These are phyloP conservation scores for Callyntrura guangdongensis DNA, from an alignment of 2,888 invertebrate species.

Conservation along the genomic window DNA sequence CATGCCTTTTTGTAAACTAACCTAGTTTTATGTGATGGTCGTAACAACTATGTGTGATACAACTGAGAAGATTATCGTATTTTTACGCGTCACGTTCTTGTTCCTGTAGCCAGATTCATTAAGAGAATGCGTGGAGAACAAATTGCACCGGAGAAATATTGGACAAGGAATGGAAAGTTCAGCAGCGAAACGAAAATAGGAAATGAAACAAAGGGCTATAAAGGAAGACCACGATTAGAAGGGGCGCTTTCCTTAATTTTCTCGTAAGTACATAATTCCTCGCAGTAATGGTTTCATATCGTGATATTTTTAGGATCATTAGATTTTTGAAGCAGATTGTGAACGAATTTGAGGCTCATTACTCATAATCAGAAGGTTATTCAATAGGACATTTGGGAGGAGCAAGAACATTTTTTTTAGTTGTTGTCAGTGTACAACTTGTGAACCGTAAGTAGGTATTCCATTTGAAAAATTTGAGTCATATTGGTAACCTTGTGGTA, in stretches of 20 bases:
- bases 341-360: conserved; percentile 69
- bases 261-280: not conserved
- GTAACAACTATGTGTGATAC: conserved; percentile 9
- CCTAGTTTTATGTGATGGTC: conserved; percentile 74
- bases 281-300: conserved; percentile 58
- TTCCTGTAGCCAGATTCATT: not conserved
- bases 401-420: conserved; percentile 25
- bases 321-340: conserved; percentile 69
- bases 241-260: conserved; percentile 29
- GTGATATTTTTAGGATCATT: conserved; percentile 38
- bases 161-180: not conserved
- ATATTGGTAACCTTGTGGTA: too few species aligned
- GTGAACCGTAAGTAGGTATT: not conserved
- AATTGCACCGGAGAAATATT: not conserved
- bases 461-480: too few species aligned
- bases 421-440: not conserved
- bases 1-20: conserved; percentile 70
- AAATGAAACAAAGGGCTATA: not conserved
- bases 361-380: conserved; percentile 74
- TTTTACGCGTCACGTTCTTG: conserved; percentile 19
- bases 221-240: not conserved
- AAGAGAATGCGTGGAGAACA: not conserved
- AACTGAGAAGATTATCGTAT: conserved; percentile 27
- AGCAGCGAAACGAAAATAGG: not conserved
- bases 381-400: conserved; percentile 65